These are phyloP conservation scores for Turdus rufiventris DNA, from an alignment of 2,113 vertebrate species.

Conservation along the genomic window DNA sequence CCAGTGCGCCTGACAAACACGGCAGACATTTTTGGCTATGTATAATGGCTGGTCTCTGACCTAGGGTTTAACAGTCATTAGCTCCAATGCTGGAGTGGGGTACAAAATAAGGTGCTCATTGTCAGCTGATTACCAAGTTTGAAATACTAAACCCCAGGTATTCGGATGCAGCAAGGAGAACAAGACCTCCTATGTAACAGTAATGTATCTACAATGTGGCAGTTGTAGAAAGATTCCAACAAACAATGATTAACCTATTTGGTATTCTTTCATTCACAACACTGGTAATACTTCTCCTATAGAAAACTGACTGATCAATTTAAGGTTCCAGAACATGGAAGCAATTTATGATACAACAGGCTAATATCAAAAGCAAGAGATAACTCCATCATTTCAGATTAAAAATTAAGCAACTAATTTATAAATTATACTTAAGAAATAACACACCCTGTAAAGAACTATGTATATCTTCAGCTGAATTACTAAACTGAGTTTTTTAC, in stretches of 20 bases:
- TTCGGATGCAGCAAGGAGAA: constrained; percentile 42
- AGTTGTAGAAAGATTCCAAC: constrained; percentile 41
- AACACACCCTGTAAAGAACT: neutral
- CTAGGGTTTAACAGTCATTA: constrained; percentile 59
- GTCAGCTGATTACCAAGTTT: constrained; percentile 57
- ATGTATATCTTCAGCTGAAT: accelerated
- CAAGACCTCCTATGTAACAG: constrained; percentile 50
- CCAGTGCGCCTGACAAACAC: neutral
- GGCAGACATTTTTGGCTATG: constrained; percentile 4
- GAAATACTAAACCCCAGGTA: constrained; percentile 70
- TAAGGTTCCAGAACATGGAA: neutral
- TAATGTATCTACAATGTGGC: constrained; percentile 31
- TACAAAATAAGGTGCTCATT: constrained; percentile 65
- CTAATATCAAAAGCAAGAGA: neutral
- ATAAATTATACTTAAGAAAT: neutral
- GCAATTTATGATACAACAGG: neutral
- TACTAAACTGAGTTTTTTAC: neutral
- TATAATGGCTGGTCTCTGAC: constrained; percentile 17
- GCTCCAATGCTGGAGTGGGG: constrained; percentile 9
- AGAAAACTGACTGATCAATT: neutral
- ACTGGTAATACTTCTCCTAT: neutral
- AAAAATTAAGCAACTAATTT: neutral
- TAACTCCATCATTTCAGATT: neutral
- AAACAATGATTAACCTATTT: constrained; percentile 45
- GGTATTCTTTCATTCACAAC: constrained; percentile 19